Base-by-base conservation (phyloP, 2,888 invertebrate species). In the Drosophila quinaria region DNA sequence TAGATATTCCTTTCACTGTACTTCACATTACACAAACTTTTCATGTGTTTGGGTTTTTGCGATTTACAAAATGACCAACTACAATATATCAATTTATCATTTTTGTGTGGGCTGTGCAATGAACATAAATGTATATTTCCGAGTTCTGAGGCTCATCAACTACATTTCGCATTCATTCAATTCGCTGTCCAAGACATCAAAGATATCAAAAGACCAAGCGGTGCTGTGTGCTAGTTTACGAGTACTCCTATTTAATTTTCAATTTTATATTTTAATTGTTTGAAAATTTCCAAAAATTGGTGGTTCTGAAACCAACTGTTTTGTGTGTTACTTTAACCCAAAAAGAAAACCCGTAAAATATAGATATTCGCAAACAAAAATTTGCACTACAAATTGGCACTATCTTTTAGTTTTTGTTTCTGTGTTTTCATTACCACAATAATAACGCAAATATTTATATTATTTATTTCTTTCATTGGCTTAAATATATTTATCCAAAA, bases 311-410 rank as follows among this genome's bases (percentile, higher is more conserved):
- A 87, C 87, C 87, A 90, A 87, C 90, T 70, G 83, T 81, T 70
- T 67, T 61, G 47, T 71, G 55, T 52, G 25, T 60, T 59, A 62
- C 61, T 69, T 44, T 44, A 72, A 76, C 52, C 60, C 42, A 54
- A 63, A 37, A 47, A 52, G 44, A 61, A 56, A 55, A 64, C 46
- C 55, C 56, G 25, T 64, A 19, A 54, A 61, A 61, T 61, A 55
- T 63, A 69, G 44, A 29, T 47, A 37, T 59, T 11, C 71, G 58
- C 83, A 89, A 88, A 88, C 71, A 88, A 76, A 78, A 83, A 90
- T 89, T 89, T 86, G 87, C 88, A 83, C 86, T 89, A 88, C 90
- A 88, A 88, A 83, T 89, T 86, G 86, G 90, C 86, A 86, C 90
- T 89, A 86, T 75, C 61, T 70, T 80, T 86, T 72, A 54, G 60